These are phyloP conservation scores for Archilochus colubris DNA, from an alignment of 2,113 vertebrate genomes.

Conservation along the genomic window DNA sequence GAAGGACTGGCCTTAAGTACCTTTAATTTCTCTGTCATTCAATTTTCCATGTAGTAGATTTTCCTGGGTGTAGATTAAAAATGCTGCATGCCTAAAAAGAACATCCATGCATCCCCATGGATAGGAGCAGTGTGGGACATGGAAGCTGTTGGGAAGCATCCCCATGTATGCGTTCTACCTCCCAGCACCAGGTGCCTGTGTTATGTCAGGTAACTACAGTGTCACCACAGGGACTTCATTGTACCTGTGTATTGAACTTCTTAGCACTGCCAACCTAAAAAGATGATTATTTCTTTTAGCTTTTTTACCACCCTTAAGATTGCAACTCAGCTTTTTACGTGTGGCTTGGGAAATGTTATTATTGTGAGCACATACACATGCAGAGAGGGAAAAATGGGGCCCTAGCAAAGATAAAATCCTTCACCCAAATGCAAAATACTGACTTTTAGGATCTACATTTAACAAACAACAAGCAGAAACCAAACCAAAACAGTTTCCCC, in stretches of 20 bases:
- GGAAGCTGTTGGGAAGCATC: not conserved
- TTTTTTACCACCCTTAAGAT: not conserved
- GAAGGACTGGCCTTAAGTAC: not conserved
- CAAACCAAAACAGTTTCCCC: too few relatives aligned
- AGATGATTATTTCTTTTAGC: not conserved
- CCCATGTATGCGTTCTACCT: not conserved
- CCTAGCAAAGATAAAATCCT: not conserved
- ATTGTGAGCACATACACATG: not conserved
- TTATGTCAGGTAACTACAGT: not conserved
- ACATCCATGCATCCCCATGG: not conserved
- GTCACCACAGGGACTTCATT: not conserved
- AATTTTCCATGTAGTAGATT: not conserved
- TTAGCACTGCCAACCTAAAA: not conserved
- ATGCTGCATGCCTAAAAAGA: rapidly evolving
- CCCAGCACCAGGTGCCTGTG: not conserved
- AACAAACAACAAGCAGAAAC: too few relatives aligned
- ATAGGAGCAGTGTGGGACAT: rapidly evolving
- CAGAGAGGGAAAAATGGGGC: not conserved
- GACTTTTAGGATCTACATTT: not conserved
- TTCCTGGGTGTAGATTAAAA: not conserved
- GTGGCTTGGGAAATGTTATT: not conserved
- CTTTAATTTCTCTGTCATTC: not conserved
- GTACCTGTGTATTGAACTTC: not conserved
- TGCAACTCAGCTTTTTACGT: not conserved
- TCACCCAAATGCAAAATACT: not conserved